Percentiles rank a stretch among this genome's conserved stretches.
phyloP scores from a whole-genome alignment of 2,797 vertebrate species.

The Phataginus tetradactyla region DNA sequence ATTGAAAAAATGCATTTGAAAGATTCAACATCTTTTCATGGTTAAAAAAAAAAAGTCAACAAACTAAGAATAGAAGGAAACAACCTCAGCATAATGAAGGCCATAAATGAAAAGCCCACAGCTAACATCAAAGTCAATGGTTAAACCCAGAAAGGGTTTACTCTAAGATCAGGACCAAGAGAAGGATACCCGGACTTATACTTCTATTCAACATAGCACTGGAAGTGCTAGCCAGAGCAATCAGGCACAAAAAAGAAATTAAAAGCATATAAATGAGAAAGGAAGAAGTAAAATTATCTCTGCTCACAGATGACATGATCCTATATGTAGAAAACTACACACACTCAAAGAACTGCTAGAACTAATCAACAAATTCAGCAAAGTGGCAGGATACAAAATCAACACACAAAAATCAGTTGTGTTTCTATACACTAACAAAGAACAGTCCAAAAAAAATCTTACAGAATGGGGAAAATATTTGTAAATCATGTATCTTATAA shows the following conservation, averaged over 20 bases:
- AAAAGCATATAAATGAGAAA: constrained; percentile 1
- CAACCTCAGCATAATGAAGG: not conserved
- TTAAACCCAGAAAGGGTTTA: not conserved
- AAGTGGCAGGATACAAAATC: not conserved
- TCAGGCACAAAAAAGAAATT: not conserved
- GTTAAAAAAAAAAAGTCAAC: not conserved
- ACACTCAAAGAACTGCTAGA: not conserved
- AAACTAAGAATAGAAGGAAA: not conserved
- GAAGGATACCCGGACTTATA: not conserved
- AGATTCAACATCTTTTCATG: not conserved
- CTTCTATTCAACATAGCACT: not conserved
- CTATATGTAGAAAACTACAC: not conserved
- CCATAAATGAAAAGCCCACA: not conserved
- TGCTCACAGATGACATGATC: not conserved
- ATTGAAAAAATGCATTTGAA: not conserved
- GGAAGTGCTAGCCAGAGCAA: not conserved
- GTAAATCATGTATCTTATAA: not conserved
- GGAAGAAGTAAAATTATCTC: not conserved
- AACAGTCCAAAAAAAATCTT: not conserved
- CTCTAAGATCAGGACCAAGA: not conserved
- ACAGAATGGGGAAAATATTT: not conserved
- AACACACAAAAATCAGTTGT: not conserved
- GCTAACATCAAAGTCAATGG: not conserved
- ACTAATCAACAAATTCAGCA: not conserved
- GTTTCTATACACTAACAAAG: not conserved